Evolutionary conservation across 1,140 invertebrate genomes (phyloP).

Genomic region (Drosophila orosa): DNA sequence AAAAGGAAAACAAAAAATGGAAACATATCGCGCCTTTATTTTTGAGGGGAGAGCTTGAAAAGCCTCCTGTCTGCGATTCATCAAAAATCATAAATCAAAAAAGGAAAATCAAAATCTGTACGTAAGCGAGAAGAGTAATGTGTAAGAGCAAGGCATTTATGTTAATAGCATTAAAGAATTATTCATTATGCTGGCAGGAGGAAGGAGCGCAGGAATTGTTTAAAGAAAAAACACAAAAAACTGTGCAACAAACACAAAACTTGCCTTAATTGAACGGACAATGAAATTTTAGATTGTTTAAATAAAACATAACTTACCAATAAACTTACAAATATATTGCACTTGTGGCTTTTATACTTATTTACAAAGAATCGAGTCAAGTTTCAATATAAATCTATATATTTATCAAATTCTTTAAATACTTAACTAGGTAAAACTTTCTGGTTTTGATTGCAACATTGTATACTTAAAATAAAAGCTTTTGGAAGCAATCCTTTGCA

Average conservation of each 20-base stretch:
- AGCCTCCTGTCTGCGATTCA: slow-evolving; percentile 51
- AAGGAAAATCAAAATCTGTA: slow-evolving; percentile 64
- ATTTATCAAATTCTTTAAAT: neutral
- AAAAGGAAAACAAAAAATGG: slow-evolving; percentile 37
- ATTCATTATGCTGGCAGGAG: slow-evolving; percentile 64
- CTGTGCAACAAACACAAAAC: slow-evolving; percentile 59
- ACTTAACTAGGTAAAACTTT: neutral
- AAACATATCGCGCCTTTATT: slow-evolving; percentile 71
- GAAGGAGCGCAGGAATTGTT: slow-evolving; percentile 22
- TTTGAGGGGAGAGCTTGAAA: slow-evolving; percentile 46
- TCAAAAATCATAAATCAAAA: slow-evolving; percentile 40
- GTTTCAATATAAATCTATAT: neutral
- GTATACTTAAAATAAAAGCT: neutral
- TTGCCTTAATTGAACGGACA: slow-evolving; percentile 79
- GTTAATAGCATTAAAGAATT: slow-evolving; percentile 58
- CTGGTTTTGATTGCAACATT: neutral
- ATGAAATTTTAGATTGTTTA: slow-evolving; percentile 81
- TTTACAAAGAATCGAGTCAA: no score
- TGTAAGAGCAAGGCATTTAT: slow-evolving; percentile 76
- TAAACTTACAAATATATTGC: slow-evolving; percentile 58
- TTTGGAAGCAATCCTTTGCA: neutral
- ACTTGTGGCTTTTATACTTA: neutral
- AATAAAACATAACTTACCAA: slow-evolving; percentile 66
- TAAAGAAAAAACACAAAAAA: slow-evolving; percentile 7
- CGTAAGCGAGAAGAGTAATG: slow-evolving; percentile 57